Evolutionary conservation across 53 echinoderm and acorn worm species (phyloP).

Genomic region (Hippasteria phrygiana): DNA sequence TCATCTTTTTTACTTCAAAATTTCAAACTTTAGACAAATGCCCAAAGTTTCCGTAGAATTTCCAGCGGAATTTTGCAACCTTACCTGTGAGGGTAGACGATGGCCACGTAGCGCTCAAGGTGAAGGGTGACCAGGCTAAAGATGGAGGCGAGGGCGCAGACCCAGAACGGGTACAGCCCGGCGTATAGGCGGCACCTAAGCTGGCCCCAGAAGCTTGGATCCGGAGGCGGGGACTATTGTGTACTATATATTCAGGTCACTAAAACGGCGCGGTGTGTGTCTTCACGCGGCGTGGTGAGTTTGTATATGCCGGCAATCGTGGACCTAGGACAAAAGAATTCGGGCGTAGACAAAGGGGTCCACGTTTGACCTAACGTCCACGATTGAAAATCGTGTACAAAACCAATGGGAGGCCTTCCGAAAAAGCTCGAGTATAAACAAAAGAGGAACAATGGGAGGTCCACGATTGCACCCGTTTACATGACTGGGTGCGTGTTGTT

Average conservation of each 20-base stretch:
- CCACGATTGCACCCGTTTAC: no score
- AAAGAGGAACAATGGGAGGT: no score
- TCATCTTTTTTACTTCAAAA: no score
- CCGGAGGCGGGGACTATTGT: slow-evolving; percentile 35
- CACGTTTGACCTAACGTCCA: no score
- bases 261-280: no score
- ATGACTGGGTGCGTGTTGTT: no score
- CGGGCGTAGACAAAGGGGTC: no score
- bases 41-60: slow-evolving; percentile 74
- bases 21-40: no score
- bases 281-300: slow-evolving; percentile 76
- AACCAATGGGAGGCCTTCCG: no score
- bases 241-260: slow-evolving; percentile 75
- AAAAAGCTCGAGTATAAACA: no score
- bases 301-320: slow-evolving; percentile 75
- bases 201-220: slow-evolving; percentile 49
- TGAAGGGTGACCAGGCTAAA: slow-evolving; percentile 51
- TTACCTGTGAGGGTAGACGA: slow-evolving; percentile 83
- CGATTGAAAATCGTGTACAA: no score
- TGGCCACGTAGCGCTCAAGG: slow-evolving; percentile 71
- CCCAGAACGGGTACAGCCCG: slow-evolving; percentile 62
- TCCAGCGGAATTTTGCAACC: slow-evolving; percentile 79
- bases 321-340: no score
- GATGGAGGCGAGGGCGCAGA: slow-evolving; percentile 40
- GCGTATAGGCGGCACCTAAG: slow-evolving; percentile 59